phyloP scores from a whole-genome alignment of 2,888 invertebrate species.

The Hofmannophila pseudospretella region DNA sequence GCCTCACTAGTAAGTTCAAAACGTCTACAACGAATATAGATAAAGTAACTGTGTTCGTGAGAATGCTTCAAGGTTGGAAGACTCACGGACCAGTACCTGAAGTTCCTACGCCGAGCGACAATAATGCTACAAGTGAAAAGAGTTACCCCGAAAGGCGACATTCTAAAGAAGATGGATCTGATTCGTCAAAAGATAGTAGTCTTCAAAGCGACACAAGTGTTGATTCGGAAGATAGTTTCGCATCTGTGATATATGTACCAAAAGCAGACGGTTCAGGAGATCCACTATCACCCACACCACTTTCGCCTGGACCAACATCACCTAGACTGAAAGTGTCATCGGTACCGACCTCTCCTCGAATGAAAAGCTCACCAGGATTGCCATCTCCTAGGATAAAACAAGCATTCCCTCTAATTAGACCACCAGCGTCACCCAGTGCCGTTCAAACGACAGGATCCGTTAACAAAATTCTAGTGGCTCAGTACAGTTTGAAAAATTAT shows the following conservation, averaged over 20 bases:
- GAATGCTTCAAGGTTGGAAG: conserved; percentile 91
- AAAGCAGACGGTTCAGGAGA: conserved; percentile 83
- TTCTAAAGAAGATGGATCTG: conserved; percentile 92
- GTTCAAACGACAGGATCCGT: conserved; percentile 67
- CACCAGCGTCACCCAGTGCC: conserved; percentile 78
- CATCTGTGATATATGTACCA: conserved; percentile 94
- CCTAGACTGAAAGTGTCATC: conserved; percentile 82
- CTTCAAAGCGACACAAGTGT: conserved; percentile 96
- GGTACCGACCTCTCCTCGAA: conserved; percentile 86
- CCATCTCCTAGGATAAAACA: conserved; percentile 83
- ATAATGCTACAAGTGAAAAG: conserved; percentile 63
- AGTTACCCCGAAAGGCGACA: conserved; percentile 81
- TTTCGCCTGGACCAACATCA: conserved; percentile 80
- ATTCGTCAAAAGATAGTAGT: conserved; percentile 92
- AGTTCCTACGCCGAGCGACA: conserved; percentile 64
- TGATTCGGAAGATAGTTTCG: conserved; percentile 95
- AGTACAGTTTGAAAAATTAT: conserved; percentile 75
- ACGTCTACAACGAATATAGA: conserved; percentile 90
- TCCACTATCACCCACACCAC: conserved; percentile 78
- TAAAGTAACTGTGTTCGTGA: conserved; percentile 89
- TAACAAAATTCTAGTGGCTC: conserved; percentile 78
- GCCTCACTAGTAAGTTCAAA: conserved; percentile 89
- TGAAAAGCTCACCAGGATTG: conserved; percentile 83
- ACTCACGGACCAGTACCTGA: conserved; percentile 73
- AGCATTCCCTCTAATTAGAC: conserved; percentile 79